A percentile compares a stretch with the other conserved stretches of the same genome.
phyloP scores from a whole-genome alignment of 2,888 invertebrate genomes.

The Thymelicus lineola region DNA sequence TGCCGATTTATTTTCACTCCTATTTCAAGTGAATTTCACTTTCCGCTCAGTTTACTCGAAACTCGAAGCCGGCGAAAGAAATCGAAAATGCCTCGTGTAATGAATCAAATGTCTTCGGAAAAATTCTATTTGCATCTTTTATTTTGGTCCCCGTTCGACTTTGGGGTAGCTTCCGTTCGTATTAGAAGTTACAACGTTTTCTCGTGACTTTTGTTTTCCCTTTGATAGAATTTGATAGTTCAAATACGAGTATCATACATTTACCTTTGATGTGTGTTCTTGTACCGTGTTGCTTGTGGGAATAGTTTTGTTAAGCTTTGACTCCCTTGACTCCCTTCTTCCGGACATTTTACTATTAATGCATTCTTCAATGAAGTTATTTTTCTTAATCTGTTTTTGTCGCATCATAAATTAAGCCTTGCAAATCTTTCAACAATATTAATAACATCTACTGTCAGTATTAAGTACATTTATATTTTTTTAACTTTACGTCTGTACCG shows the following conservation, averaged over 20 bases:
- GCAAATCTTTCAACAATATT: not conserved
- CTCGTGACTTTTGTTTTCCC: not conserved
- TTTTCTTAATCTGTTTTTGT: no score
- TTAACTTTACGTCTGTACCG: constrained; percentile 7
- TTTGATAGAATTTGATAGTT: not conserved
- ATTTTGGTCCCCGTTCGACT: constrained; percentile 15
- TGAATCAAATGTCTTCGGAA: constrained; percentile 38
- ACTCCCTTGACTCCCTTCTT: no score
- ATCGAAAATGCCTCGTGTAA: constrained; percentile 44
- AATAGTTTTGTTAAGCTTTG: no score
- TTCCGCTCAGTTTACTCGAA: constrained; percentile 64
- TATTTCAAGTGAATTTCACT: constrained; percentile 71
- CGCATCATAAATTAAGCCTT: not conserved
- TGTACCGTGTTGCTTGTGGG: no score
- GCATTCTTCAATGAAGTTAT: no score
- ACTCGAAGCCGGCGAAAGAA: constrained; percentile 47
- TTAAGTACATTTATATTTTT: no score
- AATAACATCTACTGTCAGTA: no score
- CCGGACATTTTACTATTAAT: no score
- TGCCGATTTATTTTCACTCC: constrained; percentile 68
- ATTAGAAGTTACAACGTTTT: not conserved
- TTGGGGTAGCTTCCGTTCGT: not conserved
- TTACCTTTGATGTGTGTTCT: no score
- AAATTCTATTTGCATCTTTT: constrained; percentile 35
- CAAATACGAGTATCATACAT: not conserved